These are phyloP conservation scores for Labia minor DNA, from an alignment of 2,888 invertebrate genomes.

Conservation along the genomic window DNA sequence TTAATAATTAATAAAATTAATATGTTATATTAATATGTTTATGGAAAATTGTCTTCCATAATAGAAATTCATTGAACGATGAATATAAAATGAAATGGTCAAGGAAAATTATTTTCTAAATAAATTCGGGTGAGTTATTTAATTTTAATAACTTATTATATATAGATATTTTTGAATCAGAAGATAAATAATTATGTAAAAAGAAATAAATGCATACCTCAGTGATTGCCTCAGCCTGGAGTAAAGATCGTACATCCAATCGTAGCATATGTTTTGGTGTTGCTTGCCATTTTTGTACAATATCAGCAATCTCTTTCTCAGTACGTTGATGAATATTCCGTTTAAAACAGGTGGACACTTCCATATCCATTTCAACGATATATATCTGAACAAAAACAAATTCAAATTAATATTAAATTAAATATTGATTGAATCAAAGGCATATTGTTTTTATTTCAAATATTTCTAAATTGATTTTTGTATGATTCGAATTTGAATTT, in stretches of 20 bases:
- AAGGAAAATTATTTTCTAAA: too few species aligned
- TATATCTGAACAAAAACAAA: conserved; percentile 58
- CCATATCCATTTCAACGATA: conserved; percentile 76
- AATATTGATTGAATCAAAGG: too few species aligned
- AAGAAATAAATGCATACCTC: conserved; percentile 47
- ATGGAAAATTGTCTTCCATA: too few species aligned
- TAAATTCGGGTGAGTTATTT: too few species aligned
- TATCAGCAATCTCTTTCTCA: conserved; percentile 63
- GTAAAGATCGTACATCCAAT: conserved; percentile 68
- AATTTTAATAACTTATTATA: background rate
- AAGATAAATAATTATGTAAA: background rate
- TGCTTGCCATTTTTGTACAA: conserved; percentile 59
- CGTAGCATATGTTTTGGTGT: conserved; percentile 73
- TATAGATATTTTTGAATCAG: background rate
- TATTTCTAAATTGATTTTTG: background rate
- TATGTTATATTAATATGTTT: too few species aligned
- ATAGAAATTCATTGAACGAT: too few species aligned
- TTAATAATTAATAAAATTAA: too few species aligned
- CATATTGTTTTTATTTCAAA: too few species aligned
- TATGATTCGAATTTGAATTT: background rate
- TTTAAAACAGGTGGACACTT: conserved; percentile 63
- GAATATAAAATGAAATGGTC: background rate
- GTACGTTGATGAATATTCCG: conserved; percentile 76
- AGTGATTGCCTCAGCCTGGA: conserved; percentile 71
- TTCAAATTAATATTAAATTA: too few species aligned